A percentile compares a stretch with the other conserved stretches of the same genome.
phyloP scores from a whole-genome alignment of 2,888 invertebrate species.

The Cantharis lateralis region DNA sequence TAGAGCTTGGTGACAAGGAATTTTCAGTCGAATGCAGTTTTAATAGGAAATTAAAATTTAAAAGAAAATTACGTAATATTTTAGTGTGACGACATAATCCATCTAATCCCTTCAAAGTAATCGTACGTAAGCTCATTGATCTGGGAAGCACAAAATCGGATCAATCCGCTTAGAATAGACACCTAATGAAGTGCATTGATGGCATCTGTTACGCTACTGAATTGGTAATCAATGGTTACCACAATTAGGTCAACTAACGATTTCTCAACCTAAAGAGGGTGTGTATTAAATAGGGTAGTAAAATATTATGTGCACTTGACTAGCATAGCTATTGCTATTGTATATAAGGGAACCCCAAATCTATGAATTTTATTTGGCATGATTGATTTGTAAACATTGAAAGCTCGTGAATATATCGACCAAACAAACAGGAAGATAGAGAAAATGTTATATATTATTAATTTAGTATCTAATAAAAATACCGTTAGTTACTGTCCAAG shows the following conservation, averaged over 20 bases:
- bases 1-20: background rate
- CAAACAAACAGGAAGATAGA: background rate
- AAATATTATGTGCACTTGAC: slow-evolving; percentile 20
- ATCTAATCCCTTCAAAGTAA: background rate
- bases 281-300: slow-evolving; percentile 18
- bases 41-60: too few species aligned
- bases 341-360: background rate
- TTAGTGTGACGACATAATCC: background rate
- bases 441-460: background rate
- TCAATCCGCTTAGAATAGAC: slow-evolving; percentile 24
- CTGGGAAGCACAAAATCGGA: slow-evolving; percentile 17
- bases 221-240: slow-evolving; percentile 6
- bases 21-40: background rate
- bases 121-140: background rate
- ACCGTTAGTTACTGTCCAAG: too few species aligned
- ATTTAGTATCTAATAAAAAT: too few species aligned
- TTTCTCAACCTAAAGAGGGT: slow-evolving; percentile 12
- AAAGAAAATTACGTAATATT: too few species aligned
- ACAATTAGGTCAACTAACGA: slow-evolving; percentile 11
- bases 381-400: background rate
- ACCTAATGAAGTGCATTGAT: slow-evolving; percentile 31
- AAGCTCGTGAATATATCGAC: background rate
- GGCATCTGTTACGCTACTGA: slow-evolving; percentile 28
- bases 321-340: background rate
- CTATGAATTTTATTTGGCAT: background rate